Evolutionary conservation across 2,888 invertebrate species (phyloP).

Genomic region (Sipunculus nudus): DNA sequence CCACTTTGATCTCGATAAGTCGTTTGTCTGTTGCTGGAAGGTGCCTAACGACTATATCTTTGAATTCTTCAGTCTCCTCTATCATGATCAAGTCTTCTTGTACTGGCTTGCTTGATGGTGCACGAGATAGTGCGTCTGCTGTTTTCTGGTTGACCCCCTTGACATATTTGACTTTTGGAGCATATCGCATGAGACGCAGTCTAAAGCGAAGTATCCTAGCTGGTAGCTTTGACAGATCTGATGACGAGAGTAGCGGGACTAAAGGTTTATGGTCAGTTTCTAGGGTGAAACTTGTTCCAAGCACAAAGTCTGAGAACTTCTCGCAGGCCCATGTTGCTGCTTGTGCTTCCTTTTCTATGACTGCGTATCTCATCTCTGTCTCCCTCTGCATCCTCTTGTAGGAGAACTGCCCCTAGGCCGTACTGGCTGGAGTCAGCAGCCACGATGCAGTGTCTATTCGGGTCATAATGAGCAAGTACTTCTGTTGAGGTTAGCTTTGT

Average conservation of each 20-base stretch:
- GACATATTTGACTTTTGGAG: background rate
- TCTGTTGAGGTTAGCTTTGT: constrained; percentile 45
- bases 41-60: too few species aligned
- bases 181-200: background rate
- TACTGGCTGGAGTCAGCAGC: constrained; percentile 55
- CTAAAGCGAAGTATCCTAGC: background rate
- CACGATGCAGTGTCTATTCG: constrained; percentile 33
- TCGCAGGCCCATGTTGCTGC: constrained; percentile 48
- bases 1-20: too few species aligned
- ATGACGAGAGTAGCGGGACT: background rate
- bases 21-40: too few species aligned
- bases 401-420: constrained; percentile 53
- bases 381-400: constrained; percentile 24
- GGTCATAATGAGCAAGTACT: constrained; percentile 53
- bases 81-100: too few species aligned
- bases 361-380: constrained; percentile 56
- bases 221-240: background rate
- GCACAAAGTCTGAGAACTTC: constrained; percentile 54
- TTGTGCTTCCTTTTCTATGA: constrained; percentile 64
- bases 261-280: constrained; percentile 51
- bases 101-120: too few species aligned
- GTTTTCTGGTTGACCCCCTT: too few species aligned
- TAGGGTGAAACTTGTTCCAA: constrained; percentile 48
- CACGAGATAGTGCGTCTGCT: too few species aligned
- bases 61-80: too few species aligned